These are phyloP conservation scores for Cataglyphis rosenhaueri DNA, from an alignment of 2,888 invertebrate genomes.

Conservation along the genomic window DNA sequence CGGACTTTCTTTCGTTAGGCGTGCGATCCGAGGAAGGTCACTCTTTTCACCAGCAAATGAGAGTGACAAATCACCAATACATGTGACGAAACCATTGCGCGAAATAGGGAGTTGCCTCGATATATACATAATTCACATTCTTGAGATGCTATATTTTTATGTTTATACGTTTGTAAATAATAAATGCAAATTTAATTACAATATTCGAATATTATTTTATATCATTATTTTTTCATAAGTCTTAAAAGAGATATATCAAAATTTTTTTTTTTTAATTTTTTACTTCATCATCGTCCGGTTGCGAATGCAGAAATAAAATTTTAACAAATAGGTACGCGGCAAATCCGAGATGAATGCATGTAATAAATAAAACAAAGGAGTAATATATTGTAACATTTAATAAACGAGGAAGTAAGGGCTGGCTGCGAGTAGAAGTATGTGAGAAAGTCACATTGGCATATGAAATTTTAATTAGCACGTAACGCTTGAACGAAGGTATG, in stretches of 20 bases:
- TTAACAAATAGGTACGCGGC: neutral
- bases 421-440: neutral
- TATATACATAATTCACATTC: neutral
- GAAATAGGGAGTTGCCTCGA: neutral
- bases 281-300: neutral
- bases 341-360: neutral
- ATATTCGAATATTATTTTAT: neutral
- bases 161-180: neutral
- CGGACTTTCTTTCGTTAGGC: constrained; percentile 70
- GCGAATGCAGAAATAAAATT: neutral
- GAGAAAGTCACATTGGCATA: constrained; percentile 45
- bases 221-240: neutral
- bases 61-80: neutral
- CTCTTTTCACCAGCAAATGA: constrained; percentile 66
- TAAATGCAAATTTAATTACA: neutral
- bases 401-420: constrained; percentile 38
- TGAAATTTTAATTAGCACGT: constrained; percentile 45
- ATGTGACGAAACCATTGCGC: neutral
- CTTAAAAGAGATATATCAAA: neutral
- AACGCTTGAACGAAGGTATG: constrained; percentile 45
- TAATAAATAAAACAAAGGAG: constrained; percentile 30
- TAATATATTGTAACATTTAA: constrained; percentile 34
- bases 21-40: constrained; percentile 65
- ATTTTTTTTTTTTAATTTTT: neutral
- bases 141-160: neutral